Percentiles rank a stretch among this genome's conserved stretches.
These are phyloP conservation scores for Sthenelais limicola DNA, from an alignment of 2,888 invertebrate genomes.

Conservation along the genomic window DNA sequence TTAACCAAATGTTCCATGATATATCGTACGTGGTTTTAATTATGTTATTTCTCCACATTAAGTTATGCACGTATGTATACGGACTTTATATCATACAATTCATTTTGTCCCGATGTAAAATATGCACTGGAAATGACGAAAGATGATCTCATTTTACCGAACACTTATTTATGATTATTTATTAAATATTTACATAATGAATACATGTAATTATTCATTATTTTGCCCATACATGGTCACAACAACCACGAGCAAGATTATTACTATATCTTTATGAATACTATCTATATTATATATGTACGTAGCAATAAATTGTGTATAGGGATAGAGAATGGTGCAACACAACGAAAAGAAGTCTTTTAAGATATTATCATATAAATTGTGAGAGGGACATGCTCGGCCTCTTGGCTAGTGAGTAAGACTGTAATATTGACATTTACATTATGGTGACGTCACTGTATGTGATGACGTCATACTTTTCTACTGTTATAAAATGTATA, in stretches of 20 bases:
- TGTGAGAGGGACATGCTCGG: background rate
- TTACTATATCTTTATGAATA: too few species aligned
- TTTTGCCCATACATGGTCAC: too few species aligned
- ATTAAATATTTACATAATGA: constrained; percentile 12
- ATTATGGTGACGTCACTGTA: too few species aligned
- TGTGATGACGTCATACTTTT: constrained; percentile 27
- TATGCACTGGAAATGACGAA: too few species aligned
- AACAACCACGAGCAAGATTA: too few species aligned
- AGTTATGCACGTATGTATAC: background rate
- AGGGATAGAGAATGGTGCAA: constrained; percentile 25
- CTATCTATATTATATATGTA: too few species aligned
- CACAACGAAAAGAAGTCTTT: too few species aligned
- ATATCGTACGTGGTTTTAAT: background rate
- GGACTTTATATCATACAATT: background rate
- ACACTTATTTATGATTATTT: constrained; percentile 13
- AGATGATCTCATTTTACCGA: too few species aligned
- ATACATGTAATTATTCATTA: too few species aligned
- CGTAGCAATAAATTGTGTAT: background rate
- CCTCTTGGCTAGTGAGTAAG: constrained; percentile 24
- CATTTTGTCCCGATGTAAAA: too few species aligned
- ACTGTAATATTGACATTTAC: constrained; percentile 35
- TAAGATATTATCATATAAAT: constrained; percentile 14
- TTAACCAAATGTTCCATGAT: constrained; percentile 23
- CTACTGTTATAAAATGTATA: constrained; percentile 37
- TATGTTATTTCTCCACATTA: background rate